Conservation (phyloP, 2,113 vertebrate species). For the Vombatus ursinus region DNA sequence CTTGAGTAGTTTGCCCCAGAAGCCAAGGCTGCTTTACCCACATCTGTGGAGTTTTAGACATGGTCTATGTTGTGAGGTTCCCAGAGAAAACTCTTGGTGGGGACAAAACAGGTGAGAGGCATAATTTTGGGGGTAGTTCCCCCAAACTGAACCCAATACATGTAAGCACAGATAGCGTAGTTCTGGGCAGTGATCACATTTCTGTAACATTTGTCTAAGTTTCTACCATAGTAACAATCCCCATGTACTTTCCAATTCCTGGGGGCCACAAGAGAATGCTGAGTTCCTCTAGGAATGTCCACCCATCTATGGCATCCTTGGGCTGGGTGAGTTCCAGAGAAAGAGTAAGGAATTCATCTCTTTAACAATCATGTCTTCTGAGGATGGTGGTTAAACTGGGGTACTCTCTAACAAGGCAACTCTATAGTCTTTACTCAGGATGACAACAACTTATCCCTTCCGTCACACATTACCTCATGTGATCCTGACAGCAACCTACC, state of each 20-base stretch:
- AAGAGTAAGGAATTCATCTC: not conserved
- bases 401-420: not conserved
- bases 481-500: not conserved
- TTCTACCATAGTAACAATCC: not conserved
- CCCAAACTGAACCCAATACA: not conserved
- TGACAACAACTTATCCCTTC: not conserved
- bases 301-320: not conserved
- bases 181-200: not conserved
- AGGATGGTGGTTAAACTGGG: not conserved
- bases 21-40: not conserved
- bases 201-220: not conserved
- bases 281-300: not conserved
- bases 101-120: not conserved
- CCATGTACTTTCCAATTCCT: not conserved
- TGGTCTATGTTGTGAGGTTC: not conserved
- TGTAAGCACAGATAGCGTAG: not conserved
- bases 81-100: too few relatives aligned
- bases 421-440: not conserved
- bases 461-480: not conserved
- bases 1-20: not conserved
- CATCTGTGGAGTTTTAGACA: not conserved
- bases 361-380: not conserved
- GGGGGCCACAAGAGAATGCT: not conserved
- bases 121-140: not conserved
- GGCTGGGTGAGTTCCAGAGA: not conserved